Evolutionary conservation across 2,113 vertebrate genomes (phyloP).

Genomic region (Aegotheles bennettii): DNA sequence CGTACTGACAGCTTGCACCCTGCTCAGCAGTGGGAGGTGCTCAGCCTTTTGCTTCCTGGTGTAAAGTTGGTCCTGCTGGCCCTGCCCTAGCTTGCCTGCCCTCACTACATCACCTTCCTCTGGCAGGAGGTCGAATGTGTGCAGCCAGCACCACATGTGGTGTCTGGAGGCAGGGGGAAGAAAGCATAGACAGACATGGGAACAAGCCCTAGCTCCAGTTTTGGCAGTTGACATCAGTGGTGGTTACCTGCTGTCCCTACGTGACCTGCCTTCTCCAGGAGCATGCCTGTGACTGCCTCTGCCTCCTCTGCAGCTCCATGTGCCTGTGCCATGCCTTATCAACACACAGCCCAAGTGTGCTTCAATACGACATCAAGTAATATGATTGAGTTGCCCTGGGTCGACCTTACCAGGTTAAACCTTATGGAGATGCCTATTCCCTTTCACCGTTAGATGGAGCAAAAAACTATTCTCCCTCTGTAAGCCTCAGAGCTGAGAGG

Average conservation of each 20-base stretch:
- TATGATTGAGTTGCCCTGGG: accelerated
- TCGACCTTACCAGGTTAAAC: background rate
- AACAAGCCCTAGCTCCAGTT: background rate
- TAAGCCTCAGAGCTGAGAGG: background rate
- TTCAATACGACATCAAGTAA: background rate
- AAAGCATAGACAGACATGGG: background rate
- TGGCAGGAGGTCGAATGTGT: background rate
- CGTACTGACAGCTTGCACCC: accelerated
- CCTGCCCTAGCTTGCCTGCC: background rate
- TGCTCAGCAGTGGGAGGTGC: accelerated
- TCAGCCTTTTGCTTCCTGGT: background rate
- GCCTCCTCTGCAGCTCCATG: background rate
- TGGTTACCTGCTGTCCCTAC: accelerated
- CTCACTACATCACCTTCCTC: background rate
- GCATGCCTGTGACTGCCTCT: accelerated
- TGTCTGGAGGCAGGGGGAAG: background rate
- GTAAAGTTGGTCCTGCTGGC: background rate
- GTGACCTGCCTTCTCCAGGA: background rate
- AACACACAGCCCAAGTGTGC: accelerated
- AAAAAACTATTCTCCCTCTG: background rate
- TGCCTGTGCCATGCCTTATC: background rate
- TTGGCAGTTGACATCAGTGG: accelerated
- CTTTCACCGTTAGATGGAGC: constrained; percentile 19
- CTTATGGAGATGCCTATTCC: background rate
- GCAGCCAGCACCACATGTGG: accelerated